These are phyloP conservation scores for Embiotoca jacksoni DNA, from an alignment of 2,113 vertebrate species.

Conservation along the genomic window DNA sequence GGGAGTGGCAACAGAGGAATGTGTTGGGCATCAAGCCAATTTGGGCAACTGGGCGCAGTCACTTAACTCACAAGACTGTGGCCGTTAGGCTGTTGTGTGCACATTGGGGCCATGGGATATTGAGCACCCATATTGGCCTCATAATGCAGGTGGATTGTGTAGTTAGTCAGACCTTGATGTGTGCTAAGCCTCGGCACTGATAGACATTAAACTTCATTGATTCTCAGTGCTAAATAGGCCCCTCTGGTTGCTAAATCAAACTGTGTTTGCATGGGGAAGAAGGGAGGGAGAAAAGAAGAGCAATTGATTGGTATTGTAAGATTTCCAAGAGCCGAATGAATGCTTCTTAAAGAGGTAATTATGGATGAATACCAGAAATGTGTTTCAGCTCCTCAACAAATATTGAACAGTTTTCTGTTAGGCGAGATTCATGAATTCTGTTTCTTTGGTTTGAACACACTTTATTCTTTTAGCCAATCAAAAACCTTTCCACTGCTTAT, in stretches of 20 bases:
- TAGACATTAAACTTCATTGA: slow-evolving; percentile 69
- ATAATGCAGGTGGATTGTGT: slow-evolving; percentile 60
- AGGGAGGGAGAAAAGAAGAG: slow-evolving; percentile 20
- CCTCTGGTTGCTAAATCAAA: slow-evolving; percentile 55
- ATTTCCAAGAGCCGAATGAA: slow-evolving; percentile 41
- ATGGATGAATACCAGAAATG: slow-evolving; percentile 24
- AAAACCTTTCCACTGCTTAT: slow-evolving; percentile 25
- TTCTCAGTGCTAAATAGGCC: slow-evolving; percentile 43
- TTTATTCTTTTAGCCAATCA: slow-evolving; percentile 19
- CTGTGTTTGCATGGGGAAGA: slow-evolving; percentile 28
- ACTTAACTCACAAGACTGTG: slow-evolving; percentile 39
- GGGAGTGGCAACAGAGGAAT: slow-evolving; percentile 36
- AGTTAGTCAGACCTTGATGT: slow-evolving; percentile 55
- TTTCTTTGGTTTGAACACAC: slow-evolving; percentile 8
- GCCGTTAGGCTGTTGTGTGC: slow-evolving; percentile 40
- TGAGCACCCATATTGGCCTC: slow-evolving; percentile 44
- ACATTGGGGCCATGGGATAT: slow-evolving; percentile 36
- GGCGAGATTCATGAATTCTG: slow-evolving; percentile 10
- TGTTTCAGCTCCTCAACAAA: slow-evolving; percentile 11
- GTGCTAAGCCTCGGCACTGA: slow-evolving; percentile 47
- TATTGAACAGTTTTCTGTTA: slow-evolving; percentile 35
- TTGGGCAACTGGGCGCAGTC: slow-evolving; percentile 42
- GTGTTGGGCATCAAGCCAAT: slow-evolving; percentile 53
- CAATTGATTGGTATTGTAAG: slow-evolving; percentile 43
- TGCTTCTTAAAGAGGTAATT: slow-evolving; percentile 35